A percentile compares a stretch with the other conserved stretches of the same genome.
Conservation (phyloP, 2,797 vertebrate genomes). For the Peromyscus eremicus region DNA sequence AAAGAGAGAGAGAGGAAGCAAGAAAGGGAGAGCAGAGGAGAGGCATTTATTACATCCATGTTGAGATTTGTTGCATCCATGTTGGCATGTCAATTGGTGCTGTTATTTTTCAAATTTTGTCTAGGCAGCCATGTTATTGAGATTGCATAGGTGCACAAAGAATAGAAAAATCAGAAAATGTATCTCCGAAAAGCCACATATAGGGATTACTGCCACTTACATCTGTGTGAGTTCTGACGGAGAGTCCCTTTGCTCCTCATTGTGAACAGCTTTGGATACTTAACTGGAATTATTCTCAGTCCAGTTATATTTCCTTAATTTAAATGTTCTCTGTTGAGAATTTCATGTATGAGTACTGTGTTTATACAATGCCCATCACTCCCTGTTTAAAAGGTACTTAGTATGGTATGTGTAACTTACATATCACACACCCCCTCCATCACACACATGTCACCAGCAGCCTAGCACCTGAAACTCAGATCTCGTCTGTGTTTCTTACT, state of each 20-base stretch:
- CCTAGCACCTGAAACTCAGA: not conserved
- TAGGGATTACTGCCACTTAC: too few relatives aligned
- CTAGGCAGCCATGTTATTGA: not conserved
- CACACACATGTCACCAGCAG: too few relatives aligned
- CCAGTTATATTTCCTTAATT: not conserved
- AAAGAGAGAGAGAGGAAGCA: too few relatives aligned
- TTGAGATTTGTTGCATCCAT: not conserved
- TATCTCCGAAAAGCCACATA: too few relatives aligned
- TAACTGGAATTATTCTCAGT: slow-evolving; percentile 25
- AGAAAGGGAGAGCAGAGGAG: too few relatives aligned
- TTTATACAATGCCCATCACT: not conserved
- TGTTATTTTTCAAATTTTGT: not conserved
- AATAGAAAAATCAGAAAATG: not conserved
- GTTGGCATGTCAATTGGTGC: not conserved
- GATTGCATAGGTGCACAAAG: not conserved
- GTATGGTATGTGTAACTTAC: not conserved
- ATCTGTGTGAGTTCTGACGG: too few relatives aligned
- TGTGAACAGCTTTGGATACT: not conserved
- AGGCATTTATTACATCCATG: too few relatives aligned
- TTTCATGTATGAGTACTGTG: not conserved
- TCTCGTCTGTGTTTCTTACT: not conserved
- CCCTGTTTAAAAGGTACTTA: not conserved
- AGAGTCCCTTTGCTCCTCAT: not conserved
- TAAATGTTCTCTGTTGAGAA: not conserved
- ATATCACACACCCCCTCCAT: not conserved